Conservation (phyloP, 2,888 invertebrate species). For the Nineta flava region DNA sequence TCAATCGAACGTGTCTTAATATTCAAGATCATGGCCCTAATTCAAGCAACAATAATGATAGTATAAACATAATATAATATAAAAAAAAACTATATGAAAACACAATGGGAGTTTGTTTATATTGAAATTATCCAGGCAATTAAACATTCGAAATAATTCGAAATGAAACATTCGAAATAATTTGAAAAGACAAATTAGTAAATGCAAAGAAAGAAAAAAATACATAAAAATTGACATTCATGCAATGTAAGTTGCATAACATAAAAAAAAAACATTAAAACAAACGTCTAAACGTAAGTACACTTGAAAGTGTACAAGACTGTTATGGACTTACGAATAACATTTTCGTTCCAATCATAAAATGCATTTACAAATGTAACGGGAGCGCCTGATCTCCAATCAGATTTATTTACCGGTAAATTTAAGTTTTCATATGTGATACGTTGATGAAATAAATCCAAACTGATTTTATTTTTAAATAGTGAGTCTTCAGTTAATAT, state of each 20-base stretch:
- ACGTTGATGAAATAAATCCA: conserved; percentile 18
- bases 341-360: conserved; percentile 35
- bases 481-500: conserved; percentile 28
- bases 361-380: conserved; percentile 37
- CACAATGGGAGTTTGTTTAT: no score
- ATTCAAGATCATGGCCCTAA: no score
- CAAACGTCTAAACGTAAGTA: no score
- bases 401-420: conserved; percentile 32
- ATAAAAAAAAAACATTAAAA: no score
- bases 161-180: not conserved
- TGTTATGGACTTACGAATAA: conserved; percentile 30
- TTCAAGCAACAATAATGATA: no score
- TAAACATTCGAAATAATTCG: not conserved
- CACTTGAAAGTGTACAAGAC: no score
- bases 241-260: no score
- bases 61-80: no score
- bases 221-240: not conserved
- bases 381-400: conserved; percentile 33
- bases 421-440: conserved; percentile 31
- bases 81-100: no score
- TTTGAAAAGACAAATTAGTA: not conserved
- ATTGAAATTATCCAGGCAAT: not conserved
- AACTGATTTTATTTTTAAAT: conserved; percentile 28
- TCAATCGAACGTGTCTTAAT: no score
- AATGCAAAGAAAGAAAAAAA: not conserved